These are phyloP conservation scores for Pecten maximus DNA, from an alignment of 2,888 invertebrate species.

Conservation along the genomic window DNA sequence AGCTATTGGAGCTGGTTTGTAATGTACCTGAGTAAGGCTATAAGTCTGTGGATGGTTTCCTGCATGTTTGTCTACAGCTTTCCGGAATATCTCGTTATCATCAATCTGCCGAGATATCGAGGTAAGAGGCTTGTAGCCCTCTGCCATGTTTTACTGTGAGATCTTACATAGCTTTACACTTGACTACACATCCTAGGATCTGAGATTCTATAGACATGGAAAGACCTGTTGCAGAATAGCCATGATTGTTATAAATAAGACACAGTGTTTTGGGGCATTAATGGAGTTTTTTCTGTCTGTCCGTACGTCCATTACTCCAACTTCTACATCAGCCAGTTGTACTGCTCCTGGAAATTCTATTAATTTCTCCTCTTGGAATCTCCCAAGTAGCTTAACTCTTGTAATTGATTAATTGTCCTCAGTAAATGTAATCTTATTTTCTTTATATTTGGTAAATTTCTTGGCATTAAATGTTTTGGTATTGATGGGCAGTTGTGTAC, in stretches of 20 bases:
- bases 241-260: neutral
- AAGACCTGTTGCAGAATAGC: neutral
- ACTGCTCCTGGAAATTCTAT: neutral
- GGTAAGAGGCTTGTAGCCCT: neutral
- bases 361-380: too few species aligned
- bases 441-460: neutral
- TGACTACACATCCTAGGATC: neutral
- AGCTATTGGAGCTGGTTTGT: neutral
- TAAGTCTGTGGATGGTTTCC: neutral
- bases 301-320: neutral
- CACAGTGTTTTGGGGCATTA: neutral
- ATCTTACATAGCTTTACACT: neutral
- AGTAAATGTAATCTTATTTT: neutral
- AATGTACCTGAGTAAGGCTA: neutral
- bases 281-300: neutral
- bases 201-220: neutral
- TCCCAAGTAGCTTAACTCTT: too few species aligned
- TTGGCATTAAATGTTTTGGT: too few species aligned
- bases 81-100: neutral
- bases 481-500: too few species aligned
- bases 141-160: neutral
- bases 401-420: neutral
- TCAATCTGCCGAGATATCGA: neutral
- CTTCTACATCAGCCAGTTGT: neutral
- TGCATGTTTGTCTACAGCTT: neutral